Base-by-base conservation (phyloP, 2,797 vertebrate genomes). In the Clarias platycephalus region DNA sequence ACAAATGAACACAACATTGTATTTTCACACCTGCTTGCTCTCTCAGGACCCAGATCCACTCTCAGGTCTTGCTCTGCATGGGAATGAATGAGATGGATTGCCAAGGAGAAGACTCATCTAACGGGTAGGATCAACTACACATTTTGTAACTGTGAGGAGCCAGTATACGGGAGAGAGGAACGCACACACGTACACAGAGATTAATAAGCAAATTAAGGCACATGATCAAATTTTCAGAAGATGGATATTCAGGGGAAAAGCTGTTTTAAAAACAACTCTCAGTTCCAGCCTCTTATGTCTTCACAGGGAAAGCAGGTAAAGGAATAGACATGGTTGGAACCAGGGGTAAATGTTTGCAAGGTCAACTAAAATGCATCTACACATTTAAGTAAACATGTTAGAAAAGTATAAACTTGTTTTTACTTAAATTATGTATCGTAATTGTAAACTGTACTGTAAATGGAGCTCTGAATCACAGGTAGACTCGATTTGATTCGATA, bases 1-100 rank as follows among this genome's bases (percentile, higher is more conserved):
- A 89, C 85, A 91, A 91, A 93, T 89, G 86, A 93, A 91, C 90
- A 90, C 89, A 90, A 84, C 87, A 85, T 77, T 86, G 85, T 87
- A 90, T 90, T 92, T 91, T 88, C 89, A 92, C 90, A 89, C 81
- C 82, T 91, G 84, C 83, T 80, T 87, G 87, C 88, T 88, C 87
- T 90, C 89, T 80, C 85, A 88, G 84, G 83, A 92, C 88, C 90
- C 86, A 88, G 86, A 90, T 86, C 85, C 86, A 75, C 70, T 71
- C 81, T 64, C 55, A 83, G 80, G 60, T 85, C 81, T 83, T 40
- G 70, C 83, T 85, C 80, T 71, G 84, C 71, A 78, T 74, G 86
- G 85, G 87, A 85, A 87, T 82, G 83, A 82, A 80, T 18, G 64
- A 86, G 78, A 76, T 76, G 64, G 60, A 78, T 88, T 86, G 88